phyloP scores from a whole-genome alignment of 1,140 invertebrate species.

The Microvelia longipes region DNA sequence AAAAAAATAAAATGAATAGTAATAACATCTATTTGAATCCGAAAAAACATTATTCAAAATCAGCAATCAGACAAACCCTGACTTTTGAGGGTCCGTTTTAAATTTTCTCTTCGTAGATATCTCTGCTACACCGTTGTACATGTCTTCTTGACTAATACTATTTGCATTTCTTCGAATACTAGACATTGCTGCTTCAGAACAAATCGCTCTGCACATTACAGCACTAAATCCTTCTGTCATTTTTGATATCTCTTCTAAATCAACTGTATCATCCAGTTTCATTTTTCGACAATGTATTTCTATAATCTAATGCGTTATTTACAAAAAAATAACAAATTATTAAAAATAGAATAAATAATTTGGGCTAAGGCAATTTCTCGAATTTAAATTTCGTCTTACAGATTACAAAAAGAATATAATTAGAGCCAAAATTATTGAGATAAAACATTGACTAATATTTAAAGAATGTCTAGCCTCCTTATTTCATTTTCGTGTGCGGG shows the following conservation, averaged over 20 bases:
- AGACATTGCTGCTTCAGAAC: slow-evolving; percentile 63
- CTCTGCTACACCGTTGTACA: slow-evolving; percentile 47
- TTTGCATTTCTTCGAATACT: slow-evolving; percentile 47
- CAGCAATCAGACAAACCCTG: not conserved
- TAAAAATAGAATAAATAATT: not conserved
- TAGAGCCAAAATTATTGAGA: not conserved
- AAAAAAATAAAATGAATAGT: not conserved
- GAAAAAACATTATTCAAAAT: not conserved
- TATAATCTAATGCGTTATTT: slow-evolving; percentile 41
- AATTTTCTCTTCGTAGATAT: not conserved
- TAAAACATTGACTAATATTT: not conserved
- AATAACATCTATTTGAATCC: not conserved
- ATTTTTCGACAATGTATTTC: slow-evolving; percentile 62
- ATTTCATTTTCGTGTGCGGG: no score
- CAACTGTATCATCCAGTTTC: slow-evolving; percentile 53
- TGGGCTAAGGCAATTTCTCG: not conserved
- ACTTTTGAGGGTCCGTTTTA: not conserved
- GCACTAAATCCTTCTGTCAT: slow-evolving; percentile 65
- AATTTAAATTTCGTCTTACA: not conserved
- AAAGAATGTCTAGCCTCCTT: not conserved
- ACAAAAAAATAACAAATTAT: not conserved
- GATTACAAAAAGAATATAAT: not conserved
- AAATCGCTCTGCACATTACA: slow-evolving; percentile 60
- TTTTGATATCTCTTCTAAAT: slow-evolving; percentile 53
- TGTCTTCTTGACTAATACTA: slow-evolving; percentile 53